Conservation (phyloP, 2,797 vertebrate genomes). For the Notolabrus celidotus region DNA sequence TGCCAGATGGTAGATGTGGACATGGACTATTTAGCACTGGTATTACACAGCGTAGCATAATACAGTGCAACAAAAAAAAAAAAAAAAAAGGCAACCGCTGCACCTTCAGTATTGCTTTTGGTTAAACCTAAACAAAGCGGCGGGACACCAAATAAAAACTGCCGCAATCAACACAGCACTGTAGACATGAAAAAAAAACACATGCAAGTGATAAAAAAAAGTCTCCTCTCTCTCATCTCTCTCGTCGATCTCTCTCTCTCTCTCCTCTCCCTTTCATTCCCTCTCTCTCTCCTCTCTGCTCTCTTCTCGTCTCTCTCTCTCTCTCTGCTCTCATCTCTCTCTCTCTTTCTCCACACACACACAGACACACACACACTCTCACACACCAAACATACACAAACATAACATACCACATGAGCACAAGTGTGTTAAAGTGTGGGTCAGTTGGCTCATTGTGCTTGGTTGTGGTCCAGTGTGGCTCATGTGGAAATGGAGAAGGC, state of each 20-base stretch:
- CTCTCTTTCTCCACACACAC: neutral
- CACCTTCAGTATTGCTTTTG: neutral
- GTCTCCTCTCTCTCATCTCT: neutral
- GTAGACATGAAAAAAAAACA: neutral
- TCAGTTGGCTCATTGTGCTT: slow-evolving; percentile 70
- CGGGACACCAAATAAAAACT: neutral
- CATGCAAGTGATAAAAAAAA: too few relatives aligned
- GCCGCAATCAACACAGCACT: neutral
- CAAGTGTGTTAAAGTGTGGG: slow-evolving; percentile 57
- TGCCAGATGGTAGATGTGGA: neutral
- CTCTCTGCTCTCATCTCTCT: neutral
- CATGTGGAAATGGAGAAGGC: slow-evolving; percentile 57
- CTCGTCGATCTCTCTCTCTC: neutral
- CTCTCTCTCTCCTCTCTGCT: neutral
- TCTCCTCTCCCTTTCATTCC: neutral
- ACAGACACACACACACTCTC: neutral
- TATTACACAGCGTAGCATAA: too few relatives aligned
- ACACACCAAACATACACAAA: too few relatives aligned
- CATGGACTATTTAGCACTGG: neutral
- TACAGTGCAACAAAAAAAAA: too few relatives aligned
- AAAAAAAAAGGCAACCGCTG: neutral
- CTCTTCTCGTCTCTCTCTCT: neutral
- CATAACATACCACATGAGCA: too few relatives aligned
- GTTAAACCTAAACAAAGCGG: too few relatives aligned
- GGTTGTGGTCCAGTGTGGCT: slow-evolving; percentile 40